Evolutionary conservation across 2,888 invertebrate genomes (phyloP).

Genomic region (Brassicogethes aeneus): DNA sequence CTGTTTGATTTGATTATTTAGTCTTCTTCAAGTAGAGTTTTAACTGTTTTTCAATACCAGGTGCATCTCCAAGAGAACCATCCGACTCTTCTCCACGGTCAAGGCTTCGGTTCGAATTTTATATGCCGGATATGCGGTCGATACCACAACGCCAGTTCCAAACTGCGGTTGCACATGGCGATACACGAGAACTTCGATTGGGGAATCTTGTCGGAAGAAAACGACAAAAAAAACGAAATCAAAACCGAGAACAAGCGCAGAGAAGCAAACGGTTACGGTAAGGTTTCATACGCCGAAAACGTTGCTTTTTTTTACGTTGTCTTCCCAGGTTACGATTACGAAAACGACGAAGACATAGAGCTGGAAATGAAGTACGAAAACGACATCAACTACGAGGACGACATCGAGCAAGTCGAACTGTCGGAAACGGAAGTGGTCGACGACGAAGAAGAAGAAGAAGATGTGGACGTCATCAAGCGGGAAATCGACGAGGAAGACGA

Average conservation of each 20-base stretch:
- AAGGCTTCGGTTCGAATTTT: conserved; percentile 48
- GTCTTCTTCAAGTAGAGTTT: too few species aligned
- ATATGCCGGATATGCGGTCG: conserved; percentile 45
- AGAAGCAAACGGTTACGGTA: conserved; percentile 14
- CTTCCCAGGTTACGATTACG: conserved; percentile 7
- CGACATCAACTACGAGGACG: conserved; percentile 31
- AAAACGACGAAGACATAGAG: conserved; percentile 22
- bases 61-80: conserved; percentile 37
- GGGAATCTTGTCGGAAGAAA: conserved; percentile 21
- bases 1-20: too few species aligned
- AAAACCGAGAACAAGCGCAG: conserved; percentile 14
- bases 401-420: conserved; percentile 33
- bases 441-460: conserved; percentile 9
- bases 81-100: conserved; percentile 41
- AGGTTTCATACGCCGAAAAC: too few species aligned
- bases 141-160: conserved; percentile 50
- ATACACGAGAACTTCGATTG: conserved; percentile 46
- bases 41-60: neutral
- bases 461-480: conserved; percentile 16
- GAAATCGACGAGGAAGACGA: conserved; percentile 17
- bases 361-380: conserved; percentile 14
- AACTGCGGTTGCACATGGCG: conserved; percentile 47
- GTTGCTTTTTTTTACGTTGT: too few species aligned
- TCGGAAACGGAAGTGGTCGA: conserved; percentile 14
- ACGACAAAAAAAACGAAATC: conserved; percentile 13